phyloP scores from a whole-genome alignment of 2,797 vertebrate species.

The Lacerta agilis region DNA sequence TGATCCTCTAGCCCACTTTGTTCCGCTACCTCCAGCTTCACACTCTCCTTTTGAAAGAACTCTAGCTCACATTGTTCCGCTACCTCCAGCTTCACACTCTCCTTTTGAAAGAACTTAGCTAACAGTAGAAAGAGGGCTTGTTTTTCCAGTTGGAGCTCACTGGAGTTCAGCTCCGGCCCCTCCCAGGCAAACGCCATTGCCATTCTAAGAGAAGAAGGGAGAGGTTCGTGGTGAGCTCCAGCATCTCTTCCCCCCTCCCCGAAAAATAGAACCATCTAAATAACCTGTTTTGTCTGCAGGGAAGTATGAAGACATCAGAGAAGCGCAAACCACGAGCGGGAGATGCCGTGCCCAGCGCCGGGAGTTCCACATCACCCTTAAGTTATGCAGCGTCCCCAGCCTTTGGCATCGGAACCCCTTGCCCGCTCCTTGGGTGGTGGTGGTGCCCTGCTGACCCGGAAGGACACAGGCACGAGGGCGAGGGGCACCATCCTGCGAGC shows the following conservation, averaged over 20 bases:
- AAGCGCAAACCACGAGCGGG: rapidly evolving
- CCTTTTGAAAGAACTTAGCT: not conserved
- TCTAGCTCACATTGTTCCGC: too few relatives aligned
- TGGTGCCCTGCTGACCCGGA: too few relatives aligned
- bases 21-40: too few relatives aligned
- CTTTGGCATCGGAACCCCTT: not conserved
- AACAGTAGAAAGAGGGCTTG: not conserved
- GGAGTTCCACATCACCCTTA: not conserved
- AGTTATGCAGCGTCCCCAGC: not conserved
- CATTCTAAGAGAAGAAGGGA: too few relatives aligned
- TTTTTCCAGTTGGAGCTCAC: too few relatives aligned
- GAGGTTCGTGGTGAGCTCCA: too few relatives aligned
- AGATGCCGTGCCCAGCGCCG: not conserved
- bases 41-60: not conserved
- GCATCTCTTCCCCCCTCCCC: too few relatives aligned
- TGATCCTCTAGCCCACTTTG: too few relatives aligned
- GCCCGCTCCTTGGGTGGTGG: not conserved
- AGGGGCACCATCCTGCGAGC: not conserved
- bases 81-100: too few relatives aligned
- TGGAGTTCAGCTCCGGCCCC: too few relatives aligned
- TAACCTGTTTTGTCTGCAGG: conserved; percentile 30
- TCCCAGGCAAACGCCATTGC: too few relatives aligned
- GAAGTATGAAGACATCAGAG: conserved; percentile 60
- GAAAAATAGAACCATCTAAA: not conserved
- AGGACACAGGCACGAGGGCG: not conserved